Evolutionary conservation across 2,888 invertebrate genomes (phyloP).

Genomic region (Lasioglossum leucozonium): DNA sequence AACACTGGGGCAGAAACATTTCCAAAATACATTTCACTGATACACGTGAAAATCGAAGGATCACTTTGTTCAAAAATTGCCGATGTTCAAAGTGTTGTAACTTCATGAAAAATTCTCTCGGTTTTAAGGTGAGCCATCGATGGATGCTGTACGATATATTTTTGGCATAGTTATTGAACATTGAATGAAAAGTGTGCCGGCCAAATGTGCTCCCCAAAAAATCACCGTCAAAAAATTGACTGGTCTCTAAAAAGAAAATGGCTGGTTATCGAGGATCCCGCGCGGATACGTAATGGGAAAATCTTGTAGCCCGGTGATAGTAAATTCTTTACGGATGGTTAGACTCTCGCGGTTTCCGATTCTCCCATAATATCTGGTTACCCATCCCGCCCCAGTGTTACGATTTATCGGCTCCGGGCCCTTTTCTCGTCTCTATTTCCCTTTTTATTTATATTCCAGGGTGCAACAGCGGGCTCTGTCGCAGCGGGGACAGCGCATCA

Average conservation of each 20-base stretch:
- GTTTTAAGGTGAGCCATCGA: background rate
- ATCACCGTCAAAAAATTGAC: background rate
- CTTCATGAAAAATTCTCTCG: background rate
- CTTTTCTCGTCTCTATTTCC: conserved; percentile 19
- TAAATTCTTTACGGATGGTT: conserved; percentile 77
- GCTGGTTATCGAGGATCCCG: background rate
- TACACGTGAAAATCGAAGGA: too few species aligned
- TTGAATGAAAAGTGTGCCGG: background rate
- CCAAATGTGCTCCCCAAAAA: background rate
- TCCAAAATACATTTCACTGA: background rate
- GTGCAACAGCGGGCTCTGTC: conserved; percentile 39
- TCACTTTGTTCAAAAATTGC: background rate
- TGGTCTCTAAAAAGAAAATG: background rate
- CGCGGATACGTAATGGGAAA: conserved; percentile 60
- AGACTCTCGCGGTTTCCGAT: conserved; percentile 46
- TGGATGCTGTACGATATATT: background rate
- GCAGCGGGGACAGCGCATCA: conserved; percentile 46
- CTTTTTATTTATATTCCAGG: conserved; percentile 58
- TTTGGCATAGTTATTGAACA: background rate
- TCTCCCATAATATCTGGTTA: conserved; percentile 38
- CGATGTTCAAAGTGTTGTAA: background rate
- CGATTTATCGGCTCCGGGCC: conserved; percentile 74
- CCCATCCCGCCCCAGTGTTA: conserved; percentile 45
- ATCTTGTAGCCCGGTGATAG: conserved; percentile 61
- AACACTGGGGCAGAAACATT: background rate